Base-by-base conservation (phyloP, 2,888 invertebrate species). In the Diplolepis rosae region DNA sequence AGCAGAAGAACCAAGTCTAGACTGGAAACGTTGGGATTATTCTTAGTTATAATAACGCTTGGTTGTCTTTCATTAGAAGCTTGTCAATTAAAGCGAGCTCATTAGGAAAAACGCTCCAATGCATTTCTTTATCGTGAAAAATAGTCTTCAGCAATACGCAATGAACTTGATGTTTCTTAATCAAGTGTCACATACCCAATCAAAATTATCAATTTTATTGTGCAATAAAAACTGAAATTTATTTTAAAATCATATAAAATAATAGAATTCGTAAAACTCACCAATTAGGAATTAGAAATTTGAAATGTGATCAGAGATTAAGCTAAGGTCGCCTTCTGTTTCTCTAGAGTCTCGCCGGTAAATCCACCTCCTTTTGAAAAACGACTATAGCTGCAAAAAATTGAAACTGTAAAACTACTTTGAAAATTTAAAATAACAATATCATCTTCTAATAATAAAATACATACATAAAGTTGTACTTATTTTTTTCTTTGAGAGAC, bases 381-480 rank as follows among this genome's bases (percentile, higher is more conserved):
- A 65, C 91, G 90, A 72, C 90, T 90, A 81, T 93, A 93, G 79
- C 93, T 93, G 87, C 13, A 72, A 68, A 42, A 42, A 51, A 68
- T 32, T 30, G 3, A 18, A n/a, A 18, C 45, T 35, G 30, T 30
- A 24, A 22, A 18, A 6, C 13, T 27, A 51, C 2, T 4, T 5
- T 3, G 27, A 51, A 50, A 1, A 50, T 22, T 1, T 2, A 24
- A 11, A 24, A 11, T 9, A 24, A 50, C 24, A 42, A 56, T 48
- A 27, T n/a, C 35, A 11, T 18, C 4, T 18, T 15, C 6, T 5
- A 2, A 42, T 9, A 15, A 35, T 13, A 27, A 50, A 61, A 32
- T 65, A 91, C 93, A 93, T 89, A 96, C 96, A 95, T 94, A 85
- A 89, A 91, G 79, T 94, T 92, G 85, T 95, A 96, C 88, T 93